Evolutionary conservation across 2,888 invertebrate species (phyloP).

Genomic region (Aproaerema taeniolella): DNA sequence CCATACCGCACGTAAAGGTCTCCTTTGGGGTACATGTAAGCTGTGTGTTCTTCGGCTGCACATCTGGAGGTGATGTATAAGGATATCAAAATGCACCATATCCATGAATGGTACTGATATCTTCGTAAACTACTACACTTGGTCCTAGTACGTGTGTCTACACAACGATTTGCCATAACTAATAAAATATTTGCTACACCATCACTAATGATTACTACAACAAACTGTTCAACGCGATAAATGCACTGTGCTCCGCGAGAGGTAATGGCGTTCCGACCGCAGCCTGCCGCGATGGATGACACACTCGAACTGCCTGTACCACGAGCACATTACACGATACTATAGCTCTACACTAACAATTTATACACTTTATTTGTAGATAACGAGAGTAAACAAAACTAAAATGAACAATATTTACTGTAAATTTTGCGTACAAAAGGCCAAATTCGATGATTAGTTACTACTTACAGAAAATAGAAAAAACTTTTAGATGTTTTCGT

Average conservation of each 20-base stretch:
- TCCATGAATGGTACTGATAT: conserved; percentile 49
- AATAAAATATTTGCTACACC: conserved; percentile 44
- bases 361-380: neutral
- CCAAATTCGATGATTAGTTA: too few species aligned
- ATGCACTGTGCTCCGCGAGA: conserved; percentile 51
- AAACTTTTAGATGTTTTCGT: conserved; percentile 19
- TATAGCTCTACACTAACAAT: too few species aligned
- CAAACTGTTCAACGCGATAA: conserved; percentile 38
- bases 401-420: neutral
- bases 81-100: conserved; percentile 55
- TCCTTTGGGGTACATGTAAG: conserved; percentile 71
- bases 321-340: too few species aligned
- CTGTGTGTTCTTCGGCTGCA: conserved; percentile 32
- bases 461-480: conserved; percentile 68
- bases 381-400: neutral
- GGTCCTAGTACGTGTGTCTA: conserved; percentile 39
- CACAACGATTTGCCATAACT: conserved; percentile 52
- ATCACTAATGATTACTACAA: conserved; percentile 47
- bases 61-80: conserved; percentile 33
- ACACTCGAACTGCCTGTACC: conserved; percentile 44
- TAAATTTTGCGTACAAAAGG: neutral
- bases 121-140: conserved; percentile 46
- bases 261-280: conserved; percentile 66
- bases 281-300: conserved; percentile 56
- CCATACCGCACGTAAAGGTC: conserved; percentile 78